Evolutionary conservation across 2,113 vertebrate genomes (phyloP).

Genomic region (Anser brachyrhynchus): DNA sequence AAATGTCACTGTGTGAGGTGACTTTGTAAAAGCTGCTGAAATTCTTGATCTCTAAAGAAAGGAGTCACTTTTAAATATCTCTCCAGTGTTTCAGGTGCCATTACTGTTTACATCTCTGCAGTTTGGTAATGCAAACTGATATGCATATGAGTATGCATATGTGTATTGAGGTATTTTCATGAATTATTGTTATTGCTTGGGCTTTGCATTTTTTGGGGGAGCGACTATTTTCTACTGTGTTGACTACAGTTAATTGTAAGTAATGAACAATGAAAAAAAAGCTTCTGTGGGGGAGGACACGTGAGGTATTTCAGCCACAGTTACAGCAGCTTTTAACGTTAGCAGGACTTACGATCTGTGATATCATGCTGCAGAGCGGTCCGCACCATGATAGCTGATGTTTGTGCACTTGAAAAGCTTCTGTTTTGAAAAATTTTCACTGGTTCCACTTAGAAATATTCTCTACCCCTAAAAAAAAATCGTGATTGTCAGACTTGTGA

Average conservation of each 20-base stretch:
- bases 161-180: background rate
- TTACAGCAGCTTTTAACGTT: background rate
- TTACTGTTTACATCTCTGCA: background rate
- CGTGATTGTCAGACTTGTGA: background rate
- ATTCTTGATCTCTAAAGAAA: constrained; percentile 13
- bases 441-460: background rate
- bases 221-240: background rate
- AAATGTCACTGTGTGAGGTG: background rate
- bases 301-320: background rate
- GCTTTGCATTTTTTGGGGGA: background rate
- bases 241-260: background rate
- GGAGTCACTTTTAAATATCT: background rate
- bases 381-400: background rate
- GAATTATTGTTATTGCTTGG: background rate
- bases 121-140: background rate
- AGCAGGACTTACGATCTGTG: background rate
- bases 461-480: background rate
- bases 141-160: background rate
- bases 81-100: background rate
- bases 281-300: background rate
- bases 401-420: fast-evolving
- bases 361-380: fast-evolving
- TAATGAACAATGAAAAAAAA: background rate
- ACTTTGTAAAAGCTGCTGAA: background rate
- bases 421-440: background rate